These are phyloP conservation scores for Cremastobaeus sp. DNA, from an alignment of 2,888 invertebrate species.

Conservation along the genomic window DNA sequence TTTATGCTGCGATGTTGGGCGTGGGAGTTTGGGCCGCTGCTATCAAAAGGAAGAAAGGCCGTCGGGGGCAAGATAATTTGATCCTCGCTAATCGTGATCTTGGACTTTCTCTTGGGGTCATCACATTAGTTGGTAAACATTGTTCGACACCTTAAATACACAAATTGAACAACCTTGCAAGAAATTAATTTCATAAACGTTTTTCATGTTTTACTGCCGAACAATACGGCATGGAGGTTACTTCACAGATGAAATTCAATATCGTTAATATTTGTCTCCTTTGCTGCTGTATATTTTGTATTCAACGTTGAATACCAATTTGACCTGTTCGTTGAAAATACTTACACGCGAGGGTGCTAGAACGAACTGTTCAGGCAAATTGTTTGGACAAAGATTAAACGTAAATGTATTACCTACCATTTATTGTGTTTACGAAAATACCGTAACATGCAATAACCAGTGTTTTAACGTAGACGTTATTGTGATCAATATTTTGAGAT, in stretches of 20 bases:
- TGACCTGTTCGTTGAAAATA: constrained; percentile 6
- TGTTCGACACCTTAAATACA: constrained; percentile 37
- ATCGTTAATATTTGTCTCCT: too few relatives aligned
- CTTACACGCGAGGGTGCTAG: constrained; percentile 11
- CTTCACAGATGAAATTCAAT: too few relatives aligned
- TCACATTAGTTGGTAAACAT: constrained; percentile 86
- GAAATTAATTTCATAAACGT: background rate
- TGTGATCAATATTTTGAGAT: too few relatives aligned
- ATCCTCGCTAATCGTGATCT: constrained; percentile 85
- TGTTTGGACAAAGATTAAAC: constrained; percentile 29
- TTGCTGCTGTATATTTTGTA: background rate
- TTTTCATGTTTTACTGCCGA: too few relatives aligned
- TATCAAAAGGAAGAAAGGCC: constrained; percentile 79
- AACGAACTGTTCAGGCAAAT: constrained; percentile 32
- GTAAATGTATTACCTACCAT: constrained; percentile 24
- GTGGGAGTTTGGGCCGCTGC: constrained; percentile 82
- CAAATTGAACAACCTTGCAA: background rate
- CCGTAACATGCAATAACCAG: too few relatives aligned
- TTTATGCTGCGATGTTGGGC: constrained; percentile 83
- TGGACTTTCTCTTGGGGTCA: constrained; percentile 83
- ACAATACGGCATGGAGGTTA: too few relatives aligned
- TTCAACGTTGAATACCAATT: constrained; percentile 5
- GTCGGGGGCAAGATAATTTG: constrained; percentile 82
- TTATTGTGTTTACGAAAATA: constrained; percentile 18
- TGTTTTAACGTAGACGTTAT: too few relatives aligned